Conservation (phyloP, 2,797 vertebrate species). For the Coilia nasus region DNA sequence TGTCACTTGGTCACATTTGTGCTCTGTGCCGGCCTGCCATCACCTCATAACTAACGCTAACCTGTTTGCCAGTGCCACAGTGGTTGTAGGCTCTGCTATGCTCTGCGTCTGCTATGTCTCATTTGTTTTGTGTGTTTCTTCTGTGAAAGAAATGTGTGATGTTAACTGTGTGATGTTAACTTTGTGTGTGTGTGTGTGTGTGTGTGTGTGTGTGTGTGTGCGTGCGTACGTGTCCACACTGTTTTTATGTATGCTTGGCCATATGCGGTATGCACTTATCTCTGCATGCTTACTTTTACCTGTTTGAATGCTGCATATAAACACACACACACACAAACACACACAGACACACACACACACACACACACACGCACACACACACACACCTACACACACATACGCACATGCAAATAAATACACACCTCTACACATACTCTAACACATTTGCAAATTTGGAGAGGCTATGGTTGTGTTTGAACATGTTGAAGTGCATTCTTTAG, state of each 20-base stretch:
- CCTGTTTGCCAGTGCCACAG: neutral
- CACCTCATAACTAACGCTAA: neutral
- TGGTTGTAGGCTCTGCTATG: too few relatives aligned
- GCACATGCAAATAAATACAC: slow-evolving; percentile 38
- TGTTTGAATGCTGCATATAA: neutral
- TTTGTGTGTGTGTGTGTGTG: slow-evolving; percentile 5
- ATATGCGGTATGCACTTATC: neutral
- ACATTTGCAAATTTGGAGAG: slow-evolving; percentile 27
- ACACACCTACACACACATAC: neutral
- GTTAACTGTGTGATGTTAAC: neutral
- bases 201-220: slow-evolving; percentile 8
- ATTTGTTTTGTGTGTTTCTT: neutral
- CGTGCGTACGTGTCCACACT: too few relatives aligned
- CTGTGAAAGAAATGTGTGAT: neutral
- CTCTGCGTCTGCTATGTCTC: neutral
- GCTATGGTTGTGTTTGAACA: slow-evolving; percentile 55
- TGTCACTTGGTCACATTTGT: neutral
- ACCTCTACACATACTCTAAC: slow-evolving; percentile 26
- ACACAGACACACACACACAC: too few relatives aligned
- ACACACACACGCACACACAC: too few relatives aligned
- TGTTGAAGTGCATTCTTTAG: slow-evolving; percentile 49
- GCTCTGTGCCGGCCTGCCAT: neutral
- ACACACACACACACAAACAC: too few relatives aligned
- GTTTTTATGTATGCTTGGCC: neutral
- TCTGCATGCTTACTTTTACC: neutral